phyloP scores from a whole-genome alignment of 2,113 vertebrate species.

The Atlantisia rogersi region DNA sequence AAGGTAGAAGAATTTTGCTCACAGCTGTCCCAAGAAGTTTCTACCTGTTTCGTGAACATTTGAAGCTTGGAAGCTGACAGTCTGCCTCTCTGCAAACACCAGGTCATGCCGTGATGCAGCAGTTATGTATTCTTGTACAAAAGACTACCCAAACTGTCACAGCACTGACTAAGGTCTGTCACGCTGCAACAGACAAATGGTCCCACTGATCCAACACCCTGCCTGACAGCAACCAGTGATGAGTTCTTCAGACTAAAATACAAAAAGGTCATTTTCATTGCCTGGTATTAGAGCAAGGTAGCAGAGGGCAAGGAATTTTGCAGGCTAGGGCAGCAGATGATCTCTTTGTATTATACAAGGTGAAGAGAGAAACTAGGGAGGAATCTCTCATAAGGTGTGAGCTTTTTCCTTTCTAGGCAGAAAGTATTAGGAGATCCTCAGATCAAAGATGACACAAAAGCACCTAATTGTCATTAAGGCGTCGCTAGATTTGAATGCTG shows the following conservation, averaged over 20 bases:
- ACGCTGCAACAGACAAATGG: background rate
- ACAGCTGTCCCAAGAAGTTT: background rate
- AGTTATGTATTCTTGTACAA: background rate
- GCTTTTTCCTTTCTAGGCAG: fast-evolving
- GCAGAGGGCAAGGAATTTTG: conserved; percentile 1
- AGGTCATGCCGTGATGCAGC: background rate
- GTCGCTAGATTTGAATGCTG: background rate
- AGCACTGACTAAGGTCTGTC: background rate
- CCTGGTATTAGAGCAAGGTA: background rate
- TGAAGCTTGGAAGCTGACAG: background rate
- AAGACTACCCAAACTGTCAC: background rate
- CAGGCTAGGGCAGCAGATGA: background rate
- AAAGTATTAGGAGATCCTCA: background rate
- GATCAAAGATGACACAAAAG: background rate
- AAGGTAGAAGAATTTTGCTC: background rate
- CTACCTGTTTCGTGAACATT: background rate
- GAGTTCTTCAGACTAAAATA: conserved; percentile 42
- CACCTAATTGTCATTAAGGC: background rate
- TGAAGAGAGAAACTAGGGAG: background rate
- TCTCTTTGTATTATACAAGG: background rate
- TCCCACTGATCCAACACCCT: conserved; percentile 27
- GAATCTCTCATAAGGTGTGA: background rate
- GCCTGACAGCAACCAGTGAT: conserved; percentile 45
- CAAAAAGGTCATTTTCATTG: background rate
- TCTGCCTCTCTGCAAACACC: background rate